Evolutionary conservation across 2,888 invertebrate species (phyloP), one percentile per base, ranked within the genome.

Genomic region (Mythimna vitellina): DNA sequence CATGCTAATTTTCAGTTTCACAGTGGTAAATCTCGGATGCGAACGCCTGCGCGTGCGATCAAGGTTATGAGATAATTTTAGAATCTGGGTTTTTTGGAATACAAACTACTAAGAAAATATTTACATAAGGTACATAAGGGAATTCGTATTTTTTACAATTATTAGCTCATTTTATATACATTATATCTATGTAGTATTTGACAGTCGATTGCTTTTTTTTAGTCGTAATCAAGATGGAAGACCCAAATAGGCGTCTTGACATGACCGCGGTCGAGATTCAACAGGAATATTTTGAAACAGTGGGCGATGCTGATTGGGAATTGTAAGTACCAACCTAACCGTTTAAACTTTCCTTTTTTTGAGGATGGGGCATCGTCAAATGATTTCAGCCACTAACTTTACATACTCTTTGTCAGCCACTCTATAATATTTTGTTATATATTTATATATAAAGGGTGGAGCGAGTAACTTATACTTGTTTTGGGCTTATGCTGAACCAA

Each of bases 301-400:
- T 86, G 8, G 89, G 89, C 0, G 84, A 85, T 63, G 85, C 75
- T 8, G 89, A 89, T 76, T 89, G 89, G 89, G 89, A 89, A 78
- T 74, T 88, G 89, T 89, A 76, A 83, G 89, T 84, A 62, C 10
- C 1, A 22, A 25, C 22, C 1, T 20, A 57, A 32, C 20, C 20
- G 8, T 49, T 49, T 49, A 49, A 7, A 17, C 35, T n/a, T n/a
- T 35, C 9, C 35, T 9, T 35, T 9, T 35, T 35, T 35, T 35
- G 35, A 35, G 35, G 35, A 35, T 35, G 35, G 35, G 35, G 9
- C 9, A 35, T 35, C 35, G 9, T 35, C 35, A 35, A 35, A 35
- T 35, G 35, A 35, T 35, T 35, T 35, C 35, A 35, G 9, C 9
- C 35, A 35, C 35, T n/a, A n/a, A n/a, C n/a, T n/a, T n/a, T n/a